Conservation (phyloP, 2,888 invertebrate genomes). For the Oligia strigilis region DNA sequence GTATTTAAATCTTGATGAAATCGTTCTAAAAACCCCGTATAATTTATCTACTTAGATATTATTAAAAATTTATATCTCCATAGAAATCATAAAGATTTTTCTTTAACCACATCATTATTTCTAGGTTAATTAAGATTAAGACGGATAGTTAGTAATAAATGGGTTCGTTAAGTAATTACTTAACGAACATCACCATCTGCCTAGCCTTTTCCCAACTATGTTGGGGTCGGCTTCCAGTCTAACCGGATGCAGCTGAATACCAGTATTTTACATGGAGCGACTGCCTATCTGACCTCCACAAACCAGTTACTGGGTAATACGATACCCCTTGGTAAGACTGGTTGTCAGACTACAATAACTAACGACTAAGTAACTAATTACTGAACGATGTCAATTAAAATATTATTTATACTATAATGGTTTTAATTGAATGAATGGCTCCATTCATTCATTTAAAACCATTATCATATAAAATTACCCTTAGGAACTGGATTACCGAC, state of each 20-base stretch:
- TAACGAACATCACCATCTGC: neutral
- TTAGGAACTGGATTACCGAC: neutral
- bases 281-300: too few relatives aligned
- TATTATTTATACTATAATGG: neutral
- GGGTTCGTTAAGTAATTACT: conserved; percentile 6
- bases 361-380: neutral
- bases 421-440: too few relatives aligned
- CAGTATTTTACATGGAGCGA: too few relatives aligned
- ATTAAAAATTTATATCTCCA: neutral
- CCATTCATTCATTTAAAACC: neutral
- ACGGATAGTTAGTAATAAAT: conserved; percentile 3
- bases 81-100: neutral
- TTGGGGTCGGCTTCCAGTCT: too few relatives aligned
- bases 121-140: neutral
- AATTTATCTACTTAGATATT: neutral
- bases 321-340: too few relatives aligned
- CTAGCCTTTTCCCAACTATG: too few relatives aligned
- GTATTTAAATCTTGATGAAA: neutral
- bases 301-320: too few relatives aligned
- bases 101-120: conserved; percentile 1
- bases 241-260: too few relatives aligned
- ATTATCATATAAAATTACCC: neutral
- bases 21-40: neutral
- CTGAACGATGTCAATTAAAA: conserved; percentile 21
- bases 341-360: too few relatives aligned